Conservation (phyloP, 2,113 vertebrate genomes). For the Scortum barcoo region DNA sequence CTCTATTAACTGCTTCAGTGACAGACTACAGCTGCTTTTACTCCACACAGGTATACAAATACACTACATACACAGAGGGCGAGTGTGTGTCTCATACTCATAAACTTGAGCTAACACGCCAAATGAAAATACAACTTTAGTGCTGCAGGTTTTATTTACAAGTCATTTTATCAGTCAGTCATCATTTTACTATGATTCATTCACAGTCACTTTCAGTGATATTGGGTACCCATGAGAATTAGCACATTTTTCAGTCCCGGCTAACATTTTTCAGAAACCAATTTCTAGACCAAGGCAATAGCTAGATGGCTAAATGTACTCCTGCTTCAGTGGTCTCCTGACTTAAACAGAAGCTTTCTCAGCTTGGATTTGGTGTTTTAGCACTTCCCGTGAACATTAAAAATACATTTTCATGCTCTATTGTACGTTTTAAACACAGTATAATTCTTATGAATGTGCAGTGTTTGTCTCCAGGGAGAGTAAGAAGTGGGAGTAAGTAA, state of each 20-base stretch:
- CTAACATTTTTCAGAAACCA: background rate
- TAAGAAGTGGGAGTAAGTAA: conserved; percentile 4
- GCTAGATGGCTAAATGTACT: background rate
- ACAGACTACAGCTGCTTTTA: conserved; percentile 38
- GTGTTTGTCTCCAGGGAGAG: conserved; percentile 2
- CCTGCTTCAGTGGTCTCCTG: background rate
- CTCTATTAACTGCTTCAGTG: conserved; percentile 49
- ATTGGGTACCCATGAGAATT: background rate
- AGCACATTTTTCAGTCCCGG: background rate
- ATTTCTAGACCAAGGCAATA: background rate
- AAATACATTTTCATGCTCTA: background rate
- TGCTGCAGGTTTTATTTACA: background rate
- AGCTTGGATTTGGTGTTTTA: background rate
- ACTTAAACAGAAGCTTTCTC: background rate
- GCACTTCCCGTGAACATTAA: background rate
- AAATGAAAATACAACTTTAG: background rate
- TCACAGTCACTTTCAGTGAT: background rate
- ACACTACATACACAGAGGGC: background rate
- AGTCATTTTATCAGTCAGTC: too few species aligned
- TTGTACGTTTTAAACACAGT: background rate
- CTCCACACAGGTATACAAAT: background rate
- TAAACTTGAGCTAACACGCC: background rate
- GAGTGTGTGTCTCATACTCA: background rate
- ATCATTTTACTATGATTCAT: background rate
- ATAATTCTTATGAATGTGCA: background rate